Evolutionary conservation across 2,113 vertebrate genomes (phyloP).

Genomic region (Labrus mixtus): DNA sequence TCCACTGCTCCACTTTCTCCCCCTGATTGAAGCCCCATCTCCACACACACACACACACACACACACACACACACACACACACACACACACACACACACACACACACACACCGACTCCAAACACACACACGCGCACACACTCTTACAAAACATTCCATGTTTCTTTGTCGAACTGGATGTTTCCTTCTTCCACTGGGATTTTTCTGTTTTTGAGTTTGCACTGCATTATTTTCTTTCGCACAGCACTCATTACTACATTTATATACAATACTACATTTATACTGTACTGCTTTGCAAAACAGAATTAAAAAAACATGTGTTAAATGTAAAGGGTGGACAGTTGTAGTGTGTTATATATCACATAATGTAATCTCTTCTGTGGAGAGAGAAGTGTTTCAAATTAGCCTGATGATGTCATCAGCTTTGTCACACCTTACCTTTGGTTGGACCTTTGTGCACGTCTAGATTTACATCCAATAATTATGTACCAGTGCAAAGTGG

Average conservation of each 20-base stretch:
- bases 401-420: neutral
- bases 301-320: neutral
- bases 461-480: neutral
- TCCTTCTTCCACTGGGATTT: neutral
- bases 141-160: too few relatives aligned
- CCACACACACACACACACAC: neutral
- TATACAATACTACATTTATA: too few relatives aligned
- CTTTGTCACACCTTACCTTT: neutral
- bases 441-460: neutral
- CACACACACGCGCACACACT: constrained; percentile 9
- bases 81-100: constrained; percentile 5
- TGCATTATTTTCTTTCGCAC: neutral
- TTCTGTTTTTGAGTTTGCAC: neutral
- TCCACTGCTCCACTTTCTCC: constrained; percentile 65
- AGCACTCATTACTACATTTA: too few relatives aligned
- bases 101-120: too few relatives aligned
- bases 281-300: neutral
- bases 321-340: too few relatives aligned
- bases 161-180: neutral
- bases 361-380: neutral
- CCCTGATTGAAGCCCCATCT: constrained; percentile 42
- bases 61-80: neutral
- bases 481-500: too few relatives aligned
- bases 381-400: neutral
- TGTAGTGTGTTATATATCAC: neutral